Evolutionary conservation across 2,888 invertebrate genomes (phyloP), one percentile per base, ranked within the genome.

Genomic region (Tinea trinotella): DNA sequence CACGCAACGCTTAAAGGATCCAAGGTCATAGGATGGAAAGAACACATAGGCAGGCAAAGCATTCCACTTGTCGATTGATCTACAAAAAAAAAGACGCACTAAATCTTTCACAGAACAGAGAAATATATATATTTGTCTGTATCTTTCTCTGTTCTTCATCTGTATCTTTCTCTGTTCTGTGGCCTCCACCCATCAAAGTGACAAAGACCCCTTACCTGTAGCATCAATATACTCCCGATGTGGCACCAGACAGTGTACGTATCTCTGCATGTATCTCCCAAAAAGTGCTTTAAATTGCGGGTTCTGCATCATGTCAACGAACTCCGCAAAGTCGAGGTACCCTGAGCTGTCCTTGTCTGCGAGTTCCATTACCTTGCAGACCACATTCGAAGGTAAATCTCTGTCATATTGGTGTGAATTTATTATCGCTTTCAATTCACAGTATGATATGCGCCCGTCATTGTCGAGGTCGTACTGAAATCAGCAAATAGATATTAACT

Each of bases 381-480:
- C 90, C 24, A 91, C 88, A 57, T 90, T 86, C 35, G 88, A 83
- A 0, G 93, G 93, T 40, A 94, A 87, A 59, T 93, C 92, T 58
- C 90, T 87, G 52, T 88, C 88, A 67, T 90, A 90, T 50, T 88
- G 88, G 58, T 89, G 64, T 1, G 88, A 88, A 22, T 87, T 82
- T 59, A 91, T 88, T 67, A 90, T 88, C 18, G 70, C 81, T 67
- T 88, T 87, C 2, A 94, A 78, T 65, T 94, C 93, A 17, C 84
- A 76, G 64, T 90, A 86, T 1, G 90, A 90, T 63, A 94, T 90
- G 58, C 75, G 84, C 0, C 93, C 93, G 76, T 93, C 92, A 56
- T 87, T 83, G 67, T 94, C 91, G 49, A 73, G 82, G 67, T 94
- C 94, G 63, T 92, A 93, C 90, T 92, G 77, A 10, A 84, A 83